A percentile compares a stretch with the other conserved stretches of the same genome.
Conservation (phyloP, 2,113 vertebrate species). For the Hemiprocne comata region DNA sequence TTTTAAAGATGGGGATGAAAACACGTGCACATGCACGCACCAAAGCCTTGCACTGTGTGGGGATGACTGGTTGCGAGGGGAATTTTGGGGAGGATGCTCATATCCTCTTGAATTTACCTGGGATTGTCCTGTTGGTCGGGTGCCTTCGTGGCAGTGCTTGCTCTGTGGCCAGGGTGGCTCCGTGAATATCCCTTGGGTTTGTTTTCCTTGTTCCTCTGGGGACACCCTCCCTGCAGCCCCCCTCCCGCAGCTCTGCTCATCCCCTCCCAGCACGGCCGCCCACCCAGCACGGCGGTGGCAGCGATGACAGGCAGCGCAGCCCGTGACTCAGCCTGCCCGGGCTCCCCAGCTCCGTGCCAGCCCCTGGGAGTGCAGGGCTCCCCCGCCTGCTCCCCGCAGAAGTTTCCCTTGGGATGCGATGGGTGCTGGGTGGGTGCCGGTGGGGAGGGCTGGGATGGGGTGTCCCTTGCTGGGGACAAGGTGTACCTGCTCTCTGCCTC, state of each 20-base stretch:
- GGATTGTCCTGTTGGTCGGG: constrained; percentile 4
- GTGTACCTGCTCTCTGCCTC: rapidly evolving
- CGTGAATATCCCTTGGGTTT: constrained; percentile 8
- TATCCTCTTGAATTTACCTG: neutral
- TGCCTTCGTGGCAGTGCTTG: neutral
- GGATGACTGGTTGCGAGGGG: constrained; percentile 28
- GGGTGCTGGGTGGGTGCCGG: rapidly evolving
- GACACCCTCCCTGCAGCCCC: neutral
- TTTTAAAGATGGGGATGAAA: constrained; percentile 61
- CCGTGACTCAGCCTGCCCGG: constrained; percentile 57
- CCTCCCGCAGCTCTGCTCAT: neutral
- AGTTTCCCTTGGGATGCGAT: rapidly evolving
- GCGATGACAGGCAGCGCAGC: constrained; percentile 51
- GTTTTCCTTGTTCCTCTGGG: constrained; percentile 24
- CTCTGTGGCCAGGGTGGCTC: neutral
- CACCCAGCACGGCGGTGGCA: neutral
- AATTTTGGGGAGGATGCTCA: neutral
- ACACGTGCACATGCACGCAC: neutral
- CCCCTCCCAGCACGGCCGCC: neutral
- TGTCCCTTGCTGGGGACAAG: neutral
- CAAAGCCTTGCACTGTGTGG: neutral
- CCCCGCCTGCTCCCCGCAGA: neutral
- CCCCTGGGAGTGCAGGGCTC: neutral
- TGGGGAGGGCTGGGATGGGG: rapidly evolving
- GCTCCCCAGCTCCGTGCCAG: neutral